Evolutionary conservation across 1,140 invertebrate genomes (phyloP), one percentile per base, ranked within the genome.

Genomic region (Aphelinus certus): DNA sequence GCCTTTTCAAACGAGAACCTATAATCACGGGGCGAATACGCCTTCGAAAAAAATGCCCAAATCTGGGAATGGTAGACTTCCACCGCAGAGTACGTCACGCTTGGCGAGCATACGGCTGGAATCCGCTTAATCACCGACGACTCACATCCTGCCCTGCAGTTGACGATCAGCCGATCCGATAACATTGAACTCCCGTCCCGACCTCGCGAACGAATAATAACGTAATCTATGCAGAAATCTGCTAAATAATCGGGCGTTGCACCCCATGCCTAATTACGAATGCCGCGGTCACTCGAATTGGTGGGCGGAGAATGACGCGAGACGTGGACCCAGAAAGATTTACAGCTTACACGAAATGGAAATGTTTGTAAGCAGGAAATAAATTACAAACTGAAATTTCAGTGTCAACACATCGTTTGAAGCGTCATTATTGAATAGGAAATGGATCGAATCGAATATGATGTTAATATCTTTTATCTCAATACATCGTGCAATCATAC

Each of bases 161-260:
- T 60, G 68, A 66, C 62, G 62, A 71, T 75, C 74, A 0, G 2
- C 45, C 26, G 63, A 71, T 71, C 48, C n/a, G 68, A 75, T 75
- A 75, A 69, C 68, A 75, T 75, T 75, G 67, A 75, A 71, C 68
- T 71, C 46, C 10, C 10, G 42, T 3, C 6, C 42, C 47, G 73
- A 56, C 61, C 66, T 75, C 58, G 3, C 42, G 26, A 26, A 26
- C 26, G 26, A 79, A 75, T 77, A 75, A 26, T 73, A 76, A 75
- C 76, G 46, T 68, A 26, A 64, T 67, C 67, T 48, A 70, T 75
- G 65, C 71, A 75, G 63, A 69, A 75, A 66, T 69, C 51, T 76
- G 48, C 75, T 68, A 71, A 53, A 55, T 66, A 66, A 66, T 66
- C 64, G 49, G 51, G 43, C 64, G 64, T 55, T 66, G 48, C 64